These are phyloP conservation scores for Torymus texanus DNA, from an alignment of 2,888 invertebrate species.

Conservation along the genomic window DNA sequence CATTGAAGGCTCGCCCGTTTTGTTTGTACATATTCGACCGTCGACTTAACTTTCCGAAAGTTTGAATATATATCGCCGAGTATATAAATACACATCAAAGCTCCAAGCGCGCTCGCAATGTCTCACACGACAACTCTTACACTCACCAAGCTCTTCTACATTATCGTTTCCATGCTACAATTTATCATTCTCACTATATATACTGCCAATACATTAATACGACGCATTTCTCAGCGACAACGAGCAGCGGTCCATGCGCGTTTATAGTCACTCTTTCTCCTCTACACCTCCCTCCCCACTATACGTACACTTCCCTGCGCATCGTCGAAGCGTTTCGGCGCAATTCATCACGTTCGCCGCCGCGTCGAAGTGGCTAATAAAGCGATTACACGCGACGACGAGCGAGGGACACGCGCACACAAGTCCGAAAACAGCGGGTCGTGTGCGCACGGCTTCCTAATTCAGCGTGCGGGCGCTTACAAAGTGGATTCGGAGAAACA, in stretches of 20 bases:
- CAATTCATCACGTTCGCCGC: constrained; percentile 40
- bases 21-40: too few species aligned
- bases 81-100: too few species aligned
- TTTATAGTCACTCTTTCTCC: background rate
- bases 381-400: constrained; percentile 27
- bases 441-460: constrained; percentile 18
- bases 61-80: too few species aligned
- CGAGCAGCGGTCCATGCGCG: too few species aligned
- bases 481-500: constrained; percentile 60
- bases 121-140: too few species aligned
- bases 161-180: background rate
- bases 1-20: too few species aligned
- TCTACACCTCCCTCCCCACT: constrained; percentile 5
- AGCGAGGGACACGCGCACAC: background rate
- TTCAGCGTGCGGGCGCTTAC: constrained; percentile 1
- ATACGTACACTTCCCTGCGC: too few species aligned
- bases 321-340: constrained; percentile 13
- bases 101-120: too few species aligned
- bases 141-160: too few species aligned
- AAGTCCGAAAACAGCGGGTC: background rate
- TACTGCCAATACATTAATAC: too few species aligned
- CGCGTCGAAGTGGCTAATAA: constrained; percentile 40
- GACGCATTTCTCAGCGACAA: too few species aligned
- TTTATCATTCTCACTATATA: constrained; percentile 13
- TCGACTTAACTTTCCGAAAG: too few species aligned